These are phyloP conservation scores for Polydrusus pterygomalis DNA, from an alignment of 2,888 invertebrate species.

Conservation along the genomic window DNA sequence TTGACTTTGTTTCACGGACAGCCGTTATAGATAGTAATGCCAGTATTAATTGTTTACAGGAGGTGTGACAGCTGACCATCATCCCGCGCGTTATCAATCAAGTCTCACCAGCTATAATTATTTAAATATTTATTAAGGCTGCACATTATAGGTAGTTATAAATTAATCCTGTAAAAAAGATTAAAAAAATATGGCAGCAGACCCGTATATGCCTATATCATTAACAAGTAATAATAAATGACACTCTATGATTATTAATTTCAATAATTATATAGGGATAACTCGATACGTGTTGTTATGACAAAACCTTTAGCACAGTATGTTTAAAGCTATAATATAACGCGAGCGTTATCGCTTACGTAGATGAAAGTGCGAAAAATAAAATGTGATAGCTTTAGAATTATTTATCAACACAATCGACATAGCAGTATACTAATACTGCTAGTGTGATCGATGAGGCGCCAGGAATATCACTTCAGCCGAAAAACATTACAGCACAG, in stretches of 20 bases:
- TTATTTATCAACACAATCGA: too few relatives aligned
- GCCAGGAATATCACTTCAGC: too few relatives aligned
- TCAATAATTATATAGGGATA: neutral
- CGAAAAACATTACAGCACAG: too few relatives aligned
- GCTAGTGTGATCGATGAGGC: too few relatives aligned
- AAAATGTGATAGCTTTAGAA: too few relatives aligned
- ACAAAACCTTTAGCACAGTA: too few relatives aligned
- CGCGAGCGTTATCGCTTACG: too few relatives aligned
- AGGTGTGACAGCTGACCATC: slow-evolving; percentile 42
- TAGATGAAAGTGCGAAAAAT: too few relatives aligned
- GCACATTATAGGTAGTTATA: neutral
- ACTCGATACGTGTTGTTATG: too few relatives aligned
- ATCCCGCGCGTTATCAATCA: slow-evolving; percentile 14
- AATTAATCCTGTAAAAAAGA: neutral
- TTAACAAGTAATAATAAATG: neutral
- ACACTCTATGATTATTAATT: neutral
- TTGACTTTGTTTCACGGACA: neutral
- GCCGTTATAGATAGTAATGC: slow-evolving; percentile 18
- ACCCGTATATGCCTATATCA: neutral
- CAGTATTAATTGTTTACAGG: slow-evolving; percentile 31
- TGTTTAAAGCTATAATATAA: too few relatives aligned
- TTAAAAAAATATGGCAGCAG: neutral
- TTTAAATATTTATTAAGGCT: slow-evolving; percentile 16
- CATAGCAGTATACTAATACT: too few relatives aligned
- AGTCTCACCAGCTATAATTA: slow-evolving; percentile 21